Conservation (phyloP, 2,113 vertebrate genomes). For the Pygoscelis adeliae region DNA sequence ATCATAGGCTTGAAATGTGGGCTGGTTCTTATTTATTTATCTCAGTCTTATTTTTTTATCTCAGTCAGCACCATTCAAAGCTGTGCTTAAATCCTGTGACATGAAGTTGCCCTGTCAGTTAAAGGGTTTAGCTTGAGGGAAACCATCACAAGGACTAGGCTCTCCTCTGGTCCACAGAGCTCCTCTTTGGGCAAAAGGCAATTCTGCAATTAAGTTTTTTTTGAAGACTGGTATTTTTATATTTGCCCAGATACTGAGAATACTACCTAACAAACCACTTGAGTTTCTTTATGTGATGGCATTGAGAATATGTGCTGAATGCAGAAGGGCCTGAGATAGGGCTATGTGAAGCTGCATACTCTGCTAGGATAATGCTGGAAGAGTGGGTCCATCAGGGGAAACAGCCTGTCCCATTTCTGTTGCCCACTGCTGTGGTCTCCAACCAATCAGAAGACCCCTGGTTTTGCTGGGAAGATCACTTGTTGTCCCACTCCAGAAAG, state of each 20-base stretch:
- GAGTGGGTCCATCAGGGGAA: neutral
- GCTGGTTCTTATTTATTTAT: neutral
- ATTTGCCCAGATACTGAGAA: neutral
- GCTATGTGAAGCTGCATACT: rapidly evolving
- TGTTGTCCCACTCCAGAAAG: neutral
- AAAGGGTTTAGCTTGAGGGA: neutral
- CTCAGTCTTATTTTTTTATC: neutral
- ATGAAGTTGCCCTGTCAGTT: neutral
- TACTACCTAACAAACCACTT: neutral
- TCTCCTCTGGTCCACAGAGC: neutral
- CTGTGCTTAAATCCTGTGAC: neutral
- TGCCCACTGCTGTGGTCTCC: neutral
- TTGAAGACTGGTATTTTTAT: neutral
- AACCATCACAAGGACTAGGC: neutral
- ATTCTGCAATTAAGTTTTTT: neutral
- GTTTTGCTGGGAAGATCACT: neutral
- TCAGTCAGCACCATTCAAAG: neutral
- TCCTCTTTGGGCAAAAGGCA: neutral
- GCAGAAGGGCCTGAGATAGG: neutral
- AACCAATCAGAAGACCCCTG: neutral
- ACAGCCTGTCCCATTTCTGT: neutral
- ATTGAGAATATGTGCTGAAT: neutral
- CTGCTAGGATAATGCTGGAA: neutral
- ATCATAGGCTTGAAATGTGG: neutral
- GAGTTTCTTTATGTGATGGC: neutral